Base-by-base conservation (phyloP, 2,797 vertebrate species). In the Taeniopygia guttata region DNA sequence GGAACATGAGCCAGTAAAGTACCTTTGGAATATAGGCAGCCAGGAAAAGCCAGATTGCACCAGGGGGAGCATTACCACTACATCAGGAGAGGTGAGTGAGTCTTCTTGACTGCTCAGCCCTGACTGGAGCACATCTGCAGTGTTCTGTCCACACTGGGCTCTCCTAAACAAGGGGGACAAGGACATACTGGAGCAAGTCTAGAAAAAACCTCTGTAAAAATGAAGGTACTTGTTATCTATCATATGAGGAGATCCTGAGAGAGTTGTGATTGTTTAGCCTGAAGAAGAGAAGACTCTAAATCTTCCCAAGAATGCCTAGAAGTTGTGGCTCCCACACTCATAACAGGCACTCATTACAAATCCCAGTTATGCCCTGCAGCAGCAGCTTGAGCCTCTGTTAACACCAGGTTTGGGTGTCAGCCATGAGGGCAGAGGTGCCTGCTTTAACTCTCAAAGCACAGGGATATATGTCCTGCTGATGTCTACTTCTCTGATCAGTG, bases 331-430 rank as follows among this genome's bases (percentile, higher is more conserved):
- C 68, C 22, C 3, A 5, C 12, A 22, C 30, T 75, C 1, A 0
- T 34, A 52, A 5, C 16, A 69, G 30, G 13, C 18, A 64, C 1
- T 73, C 1, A 1, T 43, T 59, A 16, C 1, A 1, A 40, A 43
- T 87, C 46, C 8, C 22, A 7, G 12, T 29, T 0, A 0, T 0
- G 1, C 38, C 54, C 29, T 27, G 34, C 40, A 54, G 27, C 67
- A 76, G 46, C 32, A 27, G 11, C 16, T n/a, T 40, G 27, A 13
- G 7, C 1, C 3, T 64, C 18, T 0, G 0, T 14, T 54, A 20
- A n/a, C 1, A 3, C n/a, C 8, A 5, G 17, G 13, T 83, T 29
- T 83, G 40, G 23, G 6, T 14, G 25, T 16, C 51, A 67, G 19
- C 23, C 1, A 0, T 1, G 1, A 51, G 21, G n/a, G 10, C 45